Evolutionary conservation across 2,113 vertebrate species (phyloP).

Genomic region (Lycocorax pyrrhopterus): DNA sequence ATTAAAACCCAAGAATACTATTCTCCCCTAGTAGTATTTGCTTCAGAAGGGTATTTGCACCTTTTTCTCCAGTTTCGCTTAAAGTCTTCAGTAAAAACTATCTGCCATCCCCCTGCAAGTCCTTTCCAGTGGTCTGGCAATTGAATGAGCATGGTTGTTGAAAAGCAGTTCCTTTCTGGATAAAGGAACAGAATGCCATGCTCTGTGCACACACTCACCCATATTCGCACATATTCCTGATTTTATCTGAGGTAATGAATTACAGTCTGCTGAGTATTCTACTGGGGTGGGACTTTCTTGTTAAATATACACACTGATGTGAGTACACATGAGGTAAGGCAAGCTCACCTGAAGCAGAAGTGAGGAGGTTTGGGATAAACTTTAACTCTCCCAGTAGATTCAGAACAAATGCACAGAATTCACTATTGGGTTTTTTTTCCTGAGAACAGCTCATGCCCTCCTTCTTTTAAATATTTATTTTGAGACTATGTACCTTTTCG

Average conservation of each 20-base stretch:
- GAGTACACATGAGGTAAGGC: neutral
- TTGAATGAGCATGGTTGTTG: neutral
- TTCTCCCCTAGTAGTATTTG: neutral
- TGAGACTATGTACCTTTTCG: neutral
- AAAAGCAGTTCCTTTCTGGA: neutral
- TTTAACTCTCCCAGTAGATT: neutral
- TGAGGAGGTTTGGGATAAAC: neutral
- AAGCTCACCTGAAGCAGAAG: neutral
- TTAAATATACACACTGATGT: neutral
- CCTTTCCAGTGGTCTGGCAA: neutral
- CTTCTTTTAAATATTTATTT: neutral
- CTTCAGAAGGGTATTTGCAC: neutral
- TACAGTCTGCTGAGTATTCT: neutral
- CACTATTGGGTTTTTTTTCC: neutral
- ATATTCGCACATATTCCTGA: neutral
- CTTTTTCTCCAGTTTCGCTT: neutral
- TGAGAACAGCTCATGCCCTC: fast-evolving
- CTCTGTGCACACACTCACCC: too few relatives aligned
- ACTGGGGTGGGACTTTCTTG: neutral
- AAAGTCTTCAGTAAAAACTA: neutral
- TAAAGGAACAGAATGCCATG: neutral
- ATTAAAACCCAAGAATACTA: neutral
- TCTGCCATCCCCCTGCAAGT: neutral
- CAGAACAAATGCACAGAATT: neutral
- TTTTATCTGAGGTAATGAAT: neutral